A percentile compares a stretch with the other conserved stretches of the same genome.
phyloP scores from a whole-genome alignment of 2,888 invertebrate genomes.

The Hirtodrosophila histrioides region DNA sequence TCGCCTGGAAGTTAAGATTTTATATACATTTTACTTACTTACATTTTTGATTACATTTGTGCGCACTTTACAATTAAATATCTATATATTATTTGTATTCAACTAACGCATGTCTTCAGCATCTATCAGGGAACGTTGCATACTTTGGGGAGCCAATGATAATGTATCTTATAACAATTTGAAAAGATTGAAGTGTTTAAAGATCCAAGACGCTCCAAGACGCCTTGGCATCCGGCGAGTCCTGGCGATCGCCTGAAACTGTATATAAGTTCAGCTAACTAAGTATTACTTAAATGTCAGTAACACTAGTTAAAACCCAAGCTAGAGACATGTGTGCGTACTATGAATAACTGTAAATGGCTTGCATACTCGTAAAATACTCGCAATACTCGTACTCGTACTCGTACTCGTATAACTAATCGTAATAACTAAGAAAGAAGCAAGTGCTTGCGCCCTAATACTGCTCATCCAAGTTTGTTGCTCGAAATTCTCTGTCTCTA shows the following conservation, averaged over 20 bases:
- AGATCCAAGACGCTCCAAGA: too few relatives aligned
- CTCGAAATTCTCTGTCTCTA: constrained; percentile 52
- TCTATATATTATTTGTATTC: too few relatives aligned
- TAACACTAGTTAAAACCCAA: constrained; percentile 13
- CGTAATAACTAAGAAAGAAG: constrained; percentile 32
- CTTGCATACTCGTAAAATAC: constrained; percentile 1
- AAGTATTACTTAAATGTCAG: constrained; percentile 6
- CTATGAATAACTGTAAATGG: constrained; percentile 1
- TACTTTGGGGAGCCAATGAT: constrained; percentile 23
- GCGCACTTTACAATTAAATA: constrained; percentile 13
- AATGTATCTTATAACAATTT: not conserved
- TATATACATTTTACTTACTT: constrained; percentile 4
- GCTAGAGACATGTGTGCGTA: constrained; percentile 3
- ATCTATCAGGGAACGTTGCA: constrained; percentile 15
- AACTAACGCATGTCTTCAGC: constrained; percentile 32
- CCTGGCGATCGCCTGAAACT: not conserved
- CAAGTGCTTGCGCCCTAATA: constrained; percentile 51
- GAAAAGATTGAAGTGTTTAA: too few relatives aligned
- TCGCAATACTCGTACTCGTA: constrained; percentile 37
- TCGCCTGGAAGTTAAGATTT: not conserved
- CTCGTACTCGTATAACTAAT: constrained; percentile 16
- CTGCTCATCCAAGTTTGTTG: constrained; percentile 56
- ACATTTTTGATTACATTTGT: constrained; percentile 1
- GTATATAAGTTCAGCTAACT: constrained; percentile 18
- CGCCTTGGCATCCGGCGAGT: too few relatives aligned